These are phyloP conservation scores for Pristionchus arcanus DNA, from an alignment of 2,888 invertebrate species.

Conservation along the genomic window DNA sequence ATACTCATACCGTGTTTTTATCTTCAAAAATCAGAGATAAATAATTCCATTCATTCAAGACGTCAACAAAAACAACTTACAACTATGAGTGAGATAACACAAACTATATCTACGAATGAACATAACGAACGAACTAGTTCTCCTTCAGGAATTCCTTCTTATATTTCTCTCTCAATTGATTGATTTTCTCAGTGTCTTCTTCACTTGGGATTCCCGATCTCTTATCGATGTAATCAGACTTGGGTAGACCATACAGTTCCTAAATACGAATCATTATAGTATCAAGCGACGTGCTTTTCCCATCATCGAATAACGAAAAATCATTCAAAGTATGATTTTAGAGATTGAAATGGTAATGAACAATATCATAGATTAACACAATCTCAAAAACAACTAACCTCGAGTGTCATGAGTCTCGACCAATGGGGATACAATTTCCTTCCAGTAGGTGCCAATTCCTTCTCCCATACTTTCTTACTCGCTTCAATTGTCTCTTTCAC, in stretches of 20 bases:
- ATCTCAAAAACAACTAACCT: constrained; percentile 60
- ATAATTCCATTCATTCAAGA: neutral
- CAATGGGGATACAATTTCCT: constrained; percentile 76
- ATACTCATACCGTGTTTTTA: neutral
- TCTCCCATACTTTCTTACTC: constrained; percentile 67
- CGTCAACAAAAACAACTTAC: constrained; percentile 34
- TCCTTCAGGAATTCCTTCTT: constrained; percentile 59
- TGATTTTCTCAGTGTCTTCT: constrained; percentile 73
- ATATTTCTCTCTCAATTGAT: constrained; percentile 71
- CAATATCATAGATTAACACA: no score
- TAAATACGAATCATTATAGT: neutral
- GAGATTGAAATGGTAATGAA: no score
- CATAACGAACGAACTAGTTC: constrained; percentile 36
- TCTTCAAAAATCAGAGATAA: neutral
- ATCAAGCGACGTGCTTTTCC: neutral
- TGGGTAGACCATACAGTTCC: constrained; percentile 68
- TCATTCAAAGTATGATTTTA: no score
- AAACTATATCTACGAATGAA: constrained; percentile 12
- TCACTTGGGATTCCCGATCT: constrained; percentile 72
- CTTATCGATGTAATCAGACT: constrained; percentile 75
- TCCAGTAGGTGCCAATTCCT: constrained; percentile 74
- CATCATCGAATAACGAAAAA: neutral
- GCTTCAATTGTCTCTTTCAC: constrained; percentile 72
- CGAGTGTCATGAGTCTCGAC: constrained; percentile 75
- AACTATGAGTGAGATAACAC: constrained; percentile 24